Evolutionary conservation across 2,888 invertebrate species (phyloP), one percentile per base, ranked within the genome.

Genomic region (Hyppa rectilinea): DNA sequence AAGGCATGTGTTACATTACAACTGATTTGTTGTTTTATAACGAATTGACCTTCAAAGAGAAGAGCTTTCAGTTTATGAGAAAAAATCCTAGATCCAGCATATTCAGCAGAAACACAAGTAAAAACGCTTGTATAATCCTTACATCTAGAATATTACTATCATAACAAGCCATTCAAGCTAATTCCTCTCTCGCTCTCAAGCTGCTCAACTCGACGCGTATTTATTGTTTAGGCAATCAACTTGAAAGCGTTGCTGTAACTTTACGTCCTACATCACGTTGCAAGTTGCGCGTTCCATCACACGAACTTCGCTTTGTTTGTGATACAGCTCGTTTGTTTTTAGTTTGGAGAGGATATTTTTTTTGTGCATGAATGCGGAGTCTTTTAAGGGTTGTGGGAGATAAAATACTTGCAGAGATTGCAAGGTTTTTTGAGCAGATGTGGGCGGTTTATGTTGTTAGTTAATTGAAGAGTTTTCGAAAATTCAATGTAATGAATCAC

Each of bases 221-320:
- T 92, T 92, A 92, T 94, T 92, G 91, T 92, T 91, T 88, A 85
- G 87, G 90, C 92, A 93, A 94, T 94, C 93, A 92, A 87, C 84
- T 90, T 92, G 91, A 94, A 91, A 93, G 93, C 92, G 87, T 71
- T 49, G 80, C 60, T 73, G 75, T 61, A 85, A 82, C 74, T 82
- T 83, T 82, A 47, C 71, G 65, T 67, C 56, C 56, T 66, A 80
- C 62, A 63, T 73, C 72, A 73, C 64, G 70, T 75, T 77, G 74
- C 76, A 69, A 84, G 78, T 85, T 81, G 70, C 63, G 71, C 62
- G 67, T 60, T 49, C 63, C 82, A 66, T 71, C 69, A 76, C 69
- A 76, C 71, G 43, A 85, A 85, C 83, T 84, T 80, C 50, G 71
- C 81, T 78, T 84, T 83, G 85, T 85, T 74, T 78, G 71, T 71